Conservation (phyloP, 2,888 invertebrate genomes). For the Bhutanitis thaidina region DNA sequence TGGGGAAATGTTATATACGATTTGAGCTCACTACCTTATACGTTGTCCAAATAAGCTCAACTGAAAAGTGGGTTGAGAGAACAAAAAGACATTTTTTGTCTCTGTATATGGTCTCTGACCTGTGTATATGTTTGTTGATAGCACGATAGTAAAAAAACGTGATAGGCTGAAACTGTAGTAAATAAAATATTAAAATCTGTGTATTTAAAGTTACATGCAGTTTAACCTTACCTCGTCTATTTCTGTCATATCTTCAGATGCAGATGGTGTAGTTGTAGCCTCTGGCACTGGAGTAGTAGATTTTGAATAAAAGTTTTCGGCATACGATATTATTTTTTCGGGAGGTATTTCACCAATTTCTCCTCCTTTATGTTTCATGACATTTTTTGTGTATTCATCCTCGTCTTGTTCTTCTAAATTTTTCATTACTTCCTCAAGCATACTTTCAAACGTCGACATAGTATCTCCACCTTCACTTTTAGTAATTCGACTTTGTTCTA, state of each 20-base stretch:
- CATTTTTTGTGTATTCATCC: conserved; percentile 66
- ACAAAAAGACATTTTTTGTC: no score
- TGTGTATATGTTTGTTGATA: no score
- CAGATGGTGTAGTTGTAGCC: conserved; percentile 44
- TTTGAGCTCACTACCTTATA: no score
- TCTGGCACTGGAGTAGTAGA: conserved; percentile 40
- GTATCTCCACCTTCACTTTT: conserved; percentile 52
- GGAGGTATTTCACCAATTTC: conserved; percentile 77
- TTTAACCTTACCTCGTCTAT: conserved; percentile 45
- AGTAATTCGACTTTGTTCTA: conserved; percentile 67
- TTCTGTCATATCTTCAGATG: conserved; percentile 35
- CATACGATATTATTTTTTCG: conserved; percentile 62
- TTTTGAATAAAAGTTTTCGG: conserved; percentile 46
- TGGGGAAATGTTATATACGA: no score
- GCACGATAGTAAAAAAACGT: no score
- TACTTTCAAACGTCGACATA: conserved; percentile 72
- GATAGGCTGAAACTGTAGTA: no score
- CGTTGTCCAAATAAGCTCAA: no score
- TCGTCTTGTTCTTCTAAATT: conserved; percentile 74
- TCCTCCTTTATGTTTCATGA: conserved; percentile 75
- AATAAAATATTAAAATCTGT: no score
- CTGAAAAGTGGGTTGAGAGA: no score
- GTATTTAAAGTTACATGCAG: no score
- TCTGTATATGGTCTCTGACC: no score
- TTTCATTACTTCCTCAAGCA: conserved; percentile 77